Base-by-base conservation (phyloP, 2,797 vertebrate genomes). In the Enteromius fasciolatus region DNA sequence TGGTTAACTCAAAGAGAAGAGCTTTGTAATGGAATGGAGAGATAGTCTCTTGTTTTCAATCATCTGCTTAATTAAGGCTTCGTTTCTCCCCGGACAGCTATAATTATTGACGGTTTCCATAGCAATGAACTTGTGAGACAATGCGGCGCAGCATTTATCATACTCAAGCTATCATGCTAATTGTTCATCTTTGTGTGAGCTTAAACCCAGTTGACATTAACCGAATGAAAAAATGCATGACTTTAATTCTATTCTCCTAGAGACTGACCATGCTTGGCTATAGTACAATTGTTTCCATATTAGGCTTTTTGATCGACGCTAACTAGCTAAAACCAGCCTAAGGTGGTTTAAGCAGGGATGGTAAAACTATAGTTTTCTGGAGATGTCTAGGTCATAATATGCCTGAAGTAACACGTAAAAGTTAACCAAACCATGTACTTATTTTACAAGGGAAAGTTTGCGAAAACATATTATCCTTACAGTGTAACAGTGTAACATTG, bases 91-190 rank as follows among this genome's bases (percentile, higher is more conserved):
- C 15, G 28, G 20, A 59, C 64, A 76, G 70, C 36, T 81, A 68
- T 25, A 31, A 5, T 61, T 76, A 31, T 48, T 69, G 63, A 69
- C 25, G 66, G 63, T 73, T 81, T 63, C 68, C 78, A 73, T 81
- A 36, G 69, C 3, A 20, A 81, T 73, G 41, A 81, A 81, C 28
- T 48, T 61, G 39, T 28, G 12, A 63, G 61, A 78, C 41, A 78
- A 78, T 78, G 44, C 48, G 14, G n/a, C 28, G 28, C 28, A 36
- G 72, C 68, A 72, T 80, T 72, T 72, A 63, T 81, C 79, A 81
- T 81, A 31, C 48, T 36, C 14, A 72, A 33, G 54, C 68, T 63
- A 63, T 48, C 68, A 33, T 36, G 28, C 28, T 61, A 72, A 63
- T 46, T 59, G 25, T 36, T 80, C 8, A 0, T 46, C 72, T 81